These are phyloP conservation scores for Pseudotriccus pelzelni DNA, from an alignment of 2,797 vertebrate genomes.

Conservation along the genomic window DNA sequence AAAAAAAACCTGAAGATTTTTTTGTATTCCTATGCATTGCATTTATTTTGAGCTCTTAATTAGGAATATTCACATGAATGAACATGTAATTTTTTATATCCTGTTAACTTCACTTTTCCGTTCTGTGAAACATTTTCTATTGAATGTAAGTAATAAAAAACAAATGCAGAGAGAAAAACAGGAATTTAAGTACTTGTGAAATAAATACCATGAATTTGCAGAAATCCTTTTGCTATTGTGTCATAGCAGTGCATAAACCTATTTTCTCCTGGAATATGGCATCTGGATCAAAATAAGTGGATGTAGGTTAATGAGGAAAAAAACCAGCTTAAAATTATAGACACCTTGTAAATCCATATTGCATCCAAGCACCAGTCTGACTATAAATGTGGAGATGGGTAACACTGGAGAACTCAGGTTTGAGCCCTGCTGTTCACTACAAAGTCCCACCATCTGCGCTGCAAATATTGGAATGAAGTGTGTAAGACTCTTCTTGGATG, in stretches of 20 bases:
- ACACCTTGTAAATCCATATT: not conserved
- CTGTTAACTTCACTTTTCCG: not conserved
- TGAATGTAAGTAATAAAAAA: not conserved
- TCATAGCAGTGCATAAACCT: not conserved
- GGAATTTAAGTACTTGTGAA: not conserved
- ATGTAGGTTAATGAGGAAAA: not conserved
- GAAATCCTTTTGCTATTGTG: not conserved
- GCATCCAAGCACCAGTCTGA: not conserved
- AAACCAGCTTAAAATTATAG: not conserved
- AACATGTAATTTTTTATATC: not conserved
- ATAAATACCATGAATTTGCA: not conserved
- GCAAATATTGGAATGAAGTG: not conserved
- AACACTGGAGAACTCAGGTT: not conserved
- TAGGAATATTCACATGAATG: fast-evolving
- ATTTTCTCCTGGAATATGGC: not conserved
- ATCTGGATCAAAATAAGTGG: not conserved
- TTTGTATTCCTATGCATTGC: fast-evolving
- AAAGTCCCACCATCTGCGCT: constrained; percentile 24
- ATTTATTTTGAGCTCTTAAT: not conserved
- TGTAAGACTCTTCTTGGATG: not conserved
- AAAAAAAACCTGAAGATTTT: not conserved
- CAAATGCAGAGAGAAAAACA: not conserved
- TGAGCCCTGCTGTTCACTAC: constrained; percentile 32
- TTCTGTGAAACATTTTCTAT: not conserved
- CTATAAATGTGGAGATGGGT: not conserved